Evolutionary conservation across 2,797 vertebrate genomes (phyloP), one percentile per base, ranked within the genome.

Genomic region (Enteromius radiatus): DNA sequence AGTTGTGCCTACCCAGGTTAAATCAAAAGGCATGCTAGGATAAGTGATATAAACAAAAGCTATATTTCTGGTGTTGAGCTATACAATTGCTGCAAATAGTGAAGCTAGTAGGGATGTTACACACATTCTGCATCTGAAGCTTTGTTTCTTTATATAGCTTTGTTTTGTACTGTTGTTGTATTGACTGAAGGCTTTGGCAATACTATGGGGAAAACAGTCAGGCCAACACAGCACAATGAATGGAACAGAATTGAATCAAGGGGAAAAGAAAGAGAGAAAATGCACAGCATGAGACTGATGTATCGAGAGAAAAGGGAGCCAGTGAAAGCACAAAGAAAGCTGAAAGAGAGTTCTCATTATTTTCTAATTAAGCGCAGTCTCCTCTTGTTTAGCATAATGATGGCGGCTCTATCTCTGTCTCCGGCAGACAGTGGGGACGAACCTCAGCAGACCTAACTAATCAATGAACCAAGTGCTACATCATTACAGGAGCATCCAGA

Each of bases 401-500:
- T 26, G 86, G 69, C 74, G 52, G 61, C 84, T 79, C 43, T 43
- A 82, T 76, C 86, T 82, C 86, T 82, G 79, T 73, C 84, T 77
- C 84, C 69, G 76, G 61, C 71, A 70, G 11, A 71, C 54, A 83
- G 83, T 85, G 21, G 14, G 7, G 64, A 84, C 78, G 89, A 82
- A 76, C 89, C 86, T 87, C 90, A 87, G 88, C 86, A 52, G 90
- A 83, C 86, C 89, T 87, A 90, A 87, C 88, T 90, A 89, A 90
- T 93, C 91, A 91, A 82, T 84, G 85, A 88, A 89, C 90, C 82
- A 87, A 88, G 90, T 90, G 91, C 90, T 89, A 77, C 83, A 91
- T 92, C 88, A 86, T 88, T 88, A 86, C 88, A 75, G 75, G 88
- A 86, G 75, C 56, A 83, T 87, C 74, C 76, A 81, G 89, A 75